Conservation (phyloP, 1,140 invertebrate species). For the Macrocentrus cingulum region DNA sequence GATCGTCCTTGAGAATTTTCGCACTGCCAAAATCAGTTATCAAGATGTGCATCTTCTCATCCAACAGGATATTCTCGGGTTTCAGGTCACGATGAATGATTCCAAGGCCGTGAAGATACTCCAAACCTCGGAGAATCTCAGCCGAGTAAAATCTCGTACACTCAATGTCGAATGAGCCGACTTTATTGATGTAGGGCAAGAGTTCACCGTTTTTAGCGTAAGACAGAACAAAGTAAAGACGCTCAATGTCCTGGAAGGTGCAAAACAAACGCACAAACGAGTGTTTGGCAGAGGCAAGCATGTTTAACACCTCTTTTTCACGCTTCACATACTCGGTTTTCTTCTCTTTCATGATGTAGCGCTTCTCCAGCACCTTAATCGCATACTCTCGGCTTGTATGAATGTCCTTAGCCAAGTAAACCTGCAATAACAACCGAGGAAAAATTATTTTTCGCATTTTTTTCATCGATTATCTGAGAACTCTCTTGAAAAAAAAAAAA, state of each 20-base stretch:
- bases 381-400: constrained; percentile 88
- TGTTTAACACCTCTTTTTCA: constrained; percentile 88
- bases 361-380: constrained; percentile 96
- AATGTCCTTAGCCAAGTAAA: constrained; percentile 91
- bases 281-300: constrained; percentile 67
- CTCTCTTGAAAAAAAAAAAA: too few species aligned
- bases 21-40: constrained; percentile 98
- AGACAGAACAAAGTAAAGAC: constrained; percentile 95
- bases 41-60: constrained; percentile 94
- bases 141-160: constrained; percentile 92
- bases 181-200: constrained; percentile 86
- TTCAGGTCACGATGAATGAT: constrained; percentile 94
- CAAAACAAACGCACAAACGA: constrained; percentile 94
- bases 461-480: too few species aligned
- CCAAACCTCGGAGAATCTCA: constrained; percentile 88
- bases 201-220: constrained; percentile 95
- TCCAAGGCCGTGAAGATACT: constrained; percentile 86
- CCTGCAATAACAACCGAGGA: constrained; percentile 53
- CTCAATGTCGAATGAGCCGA: constrained; percentile 86
- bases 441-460: too few species aligned
- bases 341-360: constrained; percentile 87
- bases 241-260: constrained; percentile 93
- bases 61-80: constrained; percentile 86
- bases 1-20: constrained; percentile 73
- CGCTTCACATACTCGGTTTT: constrained; percentile 92